Evolutionary conservation across 2,113 vertebrate species (phyloP), one percentile per base, ranked within the genome.

Genomic region (Ptyas mucosa): DNA sequence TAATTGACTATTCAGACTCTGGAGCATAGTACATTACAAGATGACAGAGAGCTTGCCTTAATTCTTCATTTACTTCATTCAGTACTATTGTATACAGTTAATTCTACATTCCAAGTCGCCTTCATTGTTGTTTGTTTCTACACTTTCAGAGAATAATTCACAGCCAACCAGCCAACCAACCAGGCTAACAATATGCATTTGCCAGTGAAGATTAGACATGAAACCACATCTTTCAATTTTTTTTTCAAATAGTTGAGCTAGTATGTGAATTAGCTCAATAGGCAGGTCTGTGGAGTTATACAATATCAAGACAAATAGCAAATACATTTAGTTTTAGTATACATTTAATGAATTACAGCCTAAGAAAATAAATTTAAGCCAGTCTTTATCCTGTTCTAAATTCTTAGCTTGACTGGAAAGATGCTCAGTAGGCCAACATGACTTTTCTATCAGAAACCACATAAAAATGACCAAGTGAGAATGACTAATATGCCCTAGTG

Each of bases 271-370:
- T 8, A 85, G 93, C 88, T 90, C 95, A 95, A 93, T 88, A 97
- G 95, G 88, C 94, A 95, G 93, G 93, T 94, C 92, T 94, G 93
- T 94, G 94, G 91, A 95, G 89, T 96, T 96, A 95, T 95, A 97
- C 96, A 97, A 96, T 88, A 15, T 96, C 92, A 97, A 97, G 96
- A 97, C 96, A 96, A 97, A 97, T 58, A 58, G 94, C 89, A 95
- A 95, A 96, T 94, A 94, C 90, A 75, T 4, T 94, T 90, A 86
- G 94, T 95, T 97, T 92, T 95, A 95, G 94, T 89, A 64, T 52
- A 53, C 89, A 54, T 96, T 97, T 91, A 93, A 94, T 96, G 88
- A 93, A 88, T 95, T 96, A 95, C 61, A 95, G 85, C 92, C 95
- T 95, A 93, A 94, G 11, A 46, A 91, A 94, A 96, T 89, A 95